These are phyloP conservation scores for Pelosia muscerda DNA, from an alignment of 2,888 invertebrate species.

Conservation along the genomic window DNA sequence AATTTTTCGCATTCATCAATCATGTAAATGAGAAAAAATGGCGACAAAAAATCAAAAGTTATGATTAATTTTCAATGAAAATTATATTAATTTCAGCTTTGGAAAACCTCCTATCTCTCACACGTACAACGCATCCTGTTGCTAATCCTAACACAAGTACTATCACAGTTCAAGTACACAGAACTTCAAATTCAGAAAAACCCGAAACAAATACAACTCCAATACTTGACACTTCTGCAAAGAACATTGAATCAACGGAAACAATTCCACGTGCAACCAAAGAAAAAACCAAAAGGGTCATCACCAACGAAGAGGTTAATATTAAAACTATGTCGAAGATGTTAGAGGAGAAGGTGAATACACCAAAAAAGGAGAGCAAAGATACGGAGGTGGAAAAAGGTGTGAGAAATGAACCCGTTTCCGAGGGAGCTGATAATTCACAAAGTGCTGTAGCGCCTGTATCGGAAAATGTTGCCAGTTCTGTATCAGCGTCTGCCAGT, in stretches of 20 bases:
- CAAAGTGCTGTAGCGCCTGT: conserved; percentile 33
- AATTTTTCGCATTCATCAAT: too few relatives aligned
- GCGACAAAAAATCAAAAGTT: too few relatives aligned
- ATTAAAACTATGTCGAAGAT: conserved; percentile 26
- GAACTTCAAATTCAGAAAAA: conserved; percentile 39
- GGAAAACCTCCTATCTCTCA: conserved; percentile 33
- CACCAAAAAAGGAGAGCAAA: conserved; percentile 43
- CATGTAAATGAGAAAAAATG: too few relatives aligned
- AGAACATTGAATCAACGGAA: conserved; percentile 34
- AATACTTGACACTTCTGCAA: conserved; percentile 34
- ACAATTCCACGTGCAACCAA: conserved; percentile 45
- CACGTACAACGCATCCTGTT: conserved; percentile 17
- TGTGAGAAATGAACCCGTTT: conserved; percentile 13
- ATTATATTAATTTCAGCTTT: conserved; percentile 32
- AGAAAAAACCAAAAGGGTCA: conserved; percentile 50
- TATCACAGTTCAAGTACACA: conserved; percentile 41
- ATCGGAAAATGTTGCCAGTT: conserved; percentile 34
- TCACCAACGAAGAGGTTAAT: conserved; percentile 31
- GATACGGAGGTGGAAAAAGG: conserved; percentile 27
- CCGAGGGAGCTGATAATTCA: conserved; percentile 36
- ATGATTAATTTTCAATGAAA: background rate
- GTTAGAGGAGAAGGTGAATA: conserved; percentile 36
- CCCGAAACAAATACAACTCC: conserved; percentile 33
- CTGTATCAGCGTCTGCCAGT: conserved; percentile 16
- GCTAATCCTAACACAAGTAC: conserved; percentile 33